These are phyloP conservation scores for Plumapathes pennacea DNA, from an alignment of 92 coral and sea anemone genomes.

Conservation along the genomic window DNA sequence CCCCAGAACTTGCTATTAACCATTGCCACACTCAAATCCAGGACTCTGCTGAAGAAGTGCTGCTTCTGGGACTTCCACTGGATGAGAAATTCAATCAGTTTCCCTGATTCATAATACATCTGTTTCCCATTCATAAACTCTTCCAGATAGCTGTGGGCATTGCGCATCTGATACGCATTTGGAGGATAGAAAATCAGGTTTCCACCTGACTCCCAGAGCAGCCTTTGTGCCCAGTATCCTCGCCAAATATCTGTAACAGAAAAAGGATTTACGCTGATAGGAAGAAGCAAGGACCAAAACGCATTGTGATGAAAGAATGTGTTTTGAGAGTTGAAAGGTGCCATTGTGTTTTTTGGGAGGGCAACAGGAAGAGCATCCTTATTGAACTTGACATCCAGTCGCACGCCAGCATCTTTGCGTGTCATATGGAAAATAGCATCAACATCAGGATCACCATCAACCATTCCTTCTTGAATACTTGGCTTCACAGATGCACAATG, in stretches of 20 bases:
- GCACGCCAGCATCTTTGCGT: conserved; percentile 19
- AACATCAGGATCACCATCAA: too few species aligned
- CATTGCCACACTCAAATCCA: too few species aligned
- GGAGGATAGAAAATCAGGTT: conserved; percentile 22
- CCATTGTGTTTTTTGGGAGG: conserved; percentile 17
- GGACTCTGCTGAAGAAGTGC: conserved; percentile 15
- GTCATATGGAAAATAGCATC: conserved; percentile 9
- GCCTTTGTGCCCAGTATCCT: conserved; percentile 10
- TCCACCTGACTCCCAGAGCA: conserved; percentile 14
- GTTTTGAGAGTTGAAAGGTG: too few species aligned
- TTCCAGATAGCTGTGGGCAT: conserved; percentile 23
- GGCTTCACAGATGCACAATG: conserved; percentile 10
- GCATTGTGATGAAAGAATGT: conserved; percentile 10
- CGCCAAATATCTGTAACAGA: conserved; percentile 35
- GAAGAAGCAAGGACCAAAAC: conserved; percentile 24
- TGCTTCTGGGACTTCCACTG: conserved; percentile 1
- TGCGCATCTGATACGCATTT: conserved; percentile 23
- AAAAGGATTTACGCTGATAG: conserved; percentile 16
- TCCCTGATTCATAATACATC: conserved; percentile 26
- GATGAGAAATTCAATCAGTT: conserved; percentile 1
- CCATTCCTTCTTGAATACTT: conserved; percentile 24
- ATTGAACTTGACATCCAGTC: conserved; percentile 19
- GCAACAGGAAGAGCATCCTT: conserved; percentile 19
- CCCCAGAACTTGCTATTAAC: conserved; percentile 25
- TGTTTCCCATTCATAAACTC: conserved; percentile 27